A percentile compares a stretch with the other conserved stretches of the same genome.
These are phyloP conservation scores for Lycophotia porphyrea DNA, from an alignment of 2,888 invertebrate genomes.

Conservation along the genomic window DNA sequence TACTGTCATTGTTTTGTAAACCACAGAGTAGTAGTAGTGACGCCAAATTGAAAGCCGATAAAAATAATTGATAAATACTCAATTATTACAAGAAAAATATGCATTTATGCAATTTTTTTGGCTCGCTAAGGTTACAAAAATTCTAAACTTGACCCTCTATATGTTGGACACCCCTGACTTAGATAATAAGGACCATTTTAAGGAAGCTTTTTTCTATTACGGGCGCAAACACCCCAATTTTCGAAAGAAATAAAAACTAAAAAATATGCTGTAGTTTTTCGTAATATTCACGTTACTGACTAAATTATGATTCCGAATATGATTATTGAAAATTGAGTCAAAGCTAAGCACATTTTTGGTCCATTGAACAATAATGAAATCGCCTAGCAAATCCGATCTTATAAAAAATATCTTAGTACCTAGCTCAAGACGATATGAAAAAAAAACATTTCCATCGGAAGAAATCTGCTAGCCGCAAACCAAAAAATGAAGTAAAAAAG, in stretches of 20 bases:
- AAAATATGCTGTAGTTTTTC: background rate
- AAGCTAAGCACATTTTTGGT: background rate
- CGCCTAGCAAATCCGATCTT: constrained; percentile 21
- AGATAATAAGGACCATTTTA: background rate
- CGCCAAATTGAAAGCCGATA: no score
- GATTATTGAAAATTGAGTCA: constrained; percentile 6
- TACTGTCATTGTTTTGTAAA: no score
- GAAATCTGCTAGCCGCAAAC: constrained; percentile 53
- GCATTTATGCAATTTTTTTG: no score
- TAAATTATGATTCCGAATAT: background rate
- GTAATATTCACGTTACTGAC: background rate
- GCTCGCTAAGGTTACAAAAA: no score
- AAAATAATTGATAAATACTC: no score
- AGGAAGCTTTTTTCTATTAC: background rate
- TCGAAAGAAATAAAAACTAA: background rate
- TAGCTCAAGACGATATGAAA: constrained; percentile 29
- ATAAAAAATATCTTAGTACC: constrained; percentile 14
- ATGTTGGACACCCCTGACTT: no score
- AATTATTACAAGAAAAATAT: no score
- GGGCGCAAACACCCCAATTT: background rate
- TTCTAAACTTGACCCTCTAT: no score
- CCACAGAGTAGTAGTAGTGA: no score
- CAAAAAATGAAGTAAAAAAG: constrained; percentile 39
- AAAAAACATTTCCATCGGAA: constrained; percentile 21
- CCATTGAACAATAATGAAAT: constrained; percentile 30